Evolutionary conservation across 2,113 vertebrate genomes (phyloP), one percentile per base, ranked within the genome.

Genomic region (Rhegmatorhina hoffmannsi): DNA sequence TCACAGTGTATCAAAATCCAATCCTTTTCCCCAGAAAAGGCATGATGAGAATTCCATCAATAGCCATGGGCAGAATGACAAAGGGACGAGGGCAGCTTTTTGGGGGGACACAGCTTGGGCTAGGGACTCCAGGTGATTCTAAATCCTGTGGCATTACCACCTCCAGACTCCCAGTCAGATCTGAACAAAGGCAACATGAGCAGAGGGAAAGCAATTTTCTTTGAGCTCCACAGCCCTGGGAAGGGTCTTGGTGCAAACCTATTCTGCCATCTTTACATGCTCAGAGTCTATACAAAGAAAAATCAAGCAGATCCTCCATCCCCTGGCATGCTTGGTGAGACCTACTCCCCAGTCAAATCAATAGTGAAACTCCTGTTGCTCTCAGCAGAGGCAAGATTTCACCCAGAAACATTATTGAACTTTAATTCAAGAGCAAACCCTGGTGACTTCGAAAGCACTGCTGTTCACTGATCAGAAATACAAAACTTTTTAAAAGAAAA

Each of bases 181-280:
- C 52, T 47, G 4, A 2, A 20, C 43, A 34, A 0, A 12, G 28
- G 50, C 47, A 74, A 47, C 0, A 0, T 4, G 5, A 60, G 33
- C 2, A 8, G 53, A 96, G 13, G 44, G 13, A 60, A 62, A 43
- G 7, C 25, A 31, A 46, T 47, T 82, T 82, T 73, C 1, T 1
- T 34, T 69, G 78, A 68, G n/a, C 13, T 66, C 46, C 49, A 6
- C 9, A 10, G 11, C 52, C 60, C 59, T 47, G 10, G 38, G 16
- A 56, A 78, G 12, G 3, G 24, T 50, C 7, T 29, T 1, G 1
- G 18, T 63, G 26, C 60, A 90, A 44, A 82, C 10, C 7, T n/a
- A 14, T 70, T 92, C 46, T 49, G 47, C 38, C 12, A 38, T 19
- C 58, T 74, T 33, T 40, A 43, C 20, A 12, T 11, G 19, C 25